Conservation (phyloP, 2,113 vertebrate genomes). For the Lanius ludovicianus region DNA sequence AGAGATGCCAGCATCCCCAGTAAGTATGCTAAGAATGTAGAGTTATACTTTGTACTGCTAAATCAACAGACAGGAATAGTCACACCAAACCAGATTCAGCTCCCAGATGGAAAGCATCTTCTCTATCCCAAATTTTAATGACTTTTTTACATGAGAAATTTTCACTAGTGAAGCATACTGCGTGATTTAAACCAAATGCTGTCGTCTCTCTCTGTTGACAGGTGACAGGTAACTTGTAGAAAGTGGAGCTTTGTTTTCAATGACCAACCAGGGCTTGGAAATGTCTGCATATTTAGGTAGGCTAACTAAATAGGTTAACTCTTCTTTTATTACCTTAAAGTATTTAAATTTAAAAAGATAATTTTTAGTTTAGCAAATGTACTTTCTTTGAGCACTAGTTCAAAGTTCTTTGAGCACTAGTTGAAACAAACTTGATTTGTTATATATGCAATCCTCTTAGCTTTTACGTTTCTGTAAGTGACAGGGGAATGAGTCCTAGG, state of each 20-base stretch:
- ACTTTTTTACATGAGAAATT: background rate
- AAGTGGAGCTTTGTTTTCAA: background rate
- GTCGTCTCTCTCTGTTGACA: background rate
- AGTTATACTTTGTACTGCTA: conserved; percentile 21
- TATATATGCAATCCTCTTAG: background rate
- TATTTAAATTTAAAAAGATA: background rate
- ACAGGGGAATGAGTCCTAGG: background rate
- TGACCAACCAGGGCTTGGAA: background rate
- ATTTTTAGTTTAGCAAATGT: background rate
- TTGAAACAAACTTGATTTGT: background rate
- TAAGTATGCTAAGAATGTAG: conserved; percentile 31
- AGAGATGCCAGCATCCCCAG: conserved; percentile 28
- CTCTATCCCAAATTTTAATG: conserved; percentile 40
- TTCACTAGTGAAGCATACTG: background rate
- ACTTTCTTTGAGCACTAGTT: background rate
- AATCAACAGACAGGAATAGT: conserved; percentile 48
- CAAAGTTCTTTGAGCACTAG: background rate
- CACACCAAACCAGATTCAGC: conserved; percentile 43
- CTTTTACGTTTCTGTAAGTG: background rate
- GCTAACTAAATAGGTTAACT: background rate
- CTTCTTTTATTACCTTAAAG: background rate
- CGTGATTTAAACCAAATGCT: conserved; percentile 11
- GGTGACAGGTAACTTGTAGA: background rate
- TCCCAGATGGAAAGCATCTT: conserved; percentile 21
- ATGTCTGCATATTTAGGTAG: background rate